phyloP scores from a whole-genome alignment of 2,888 invertebrate genomes.

The Cosmopolites sordidus region DNA sequence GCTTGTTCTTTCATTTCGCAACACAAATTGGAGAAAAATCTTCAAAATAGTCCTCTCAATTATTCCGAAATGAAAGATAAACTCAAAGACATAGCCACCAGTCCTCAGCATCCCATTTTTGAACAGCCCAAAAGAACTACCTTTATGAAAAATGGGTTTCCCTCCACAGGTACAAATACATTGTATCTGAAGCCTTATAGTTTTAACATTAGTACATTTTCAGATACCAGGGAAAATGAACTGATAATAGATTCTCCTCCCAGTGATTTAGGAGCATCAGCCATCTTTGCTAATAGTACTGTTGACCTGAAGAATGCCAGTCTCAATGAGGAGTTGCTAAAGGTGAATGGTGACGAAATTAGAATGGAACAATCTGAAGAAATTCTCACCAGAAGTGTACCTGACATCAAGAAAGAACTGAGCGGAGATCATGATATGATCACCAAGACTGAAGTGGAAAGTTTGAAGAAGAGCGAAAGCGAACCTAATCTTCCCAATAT shows the following conservation, averaged over 20 bases:
- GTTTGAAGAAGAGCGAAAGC: constrained; percentile 58
- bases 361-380: constrained; percentile 43
- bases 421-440: constrained; percentile 41
- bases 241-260: constrained; percentile 29
- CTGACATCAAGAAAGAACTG: constrained; percentile 53
- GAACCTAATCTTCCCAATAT: constrained; percentile 49
- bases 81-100: constrained; percentile 44
- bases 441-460: constrained; percentile 40
- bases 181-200: not conserved
- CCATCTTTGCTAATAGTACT: constrained; percentile 82
- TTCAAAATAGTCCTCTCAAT: constrained; percentile 26
- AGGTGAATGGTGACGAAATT: constrained; percentile 45
- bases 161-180: constrained; percentile 3
- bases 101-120: constrained; percentile 40
- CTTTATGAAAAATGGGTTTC: constrained; percentile 28
- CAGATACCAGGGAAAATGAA: constrained; percentile 13
- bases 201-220: constrained; percentile 1
- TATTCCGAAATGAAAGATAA: constrained; percentile 32
- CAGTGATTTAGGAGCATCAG: constrained; percentile 64
- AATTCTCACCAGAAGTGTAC: constrained; percentile 58
- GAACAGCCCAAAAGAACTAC: constrained; percentile 30
- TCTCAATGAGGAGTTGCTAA: constrained; percentile 68
- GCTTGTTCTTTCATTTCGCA: constrained; percentile 83
- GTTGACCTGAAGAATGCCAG: constrained; percentile 78
- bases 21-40: constrained; percentile 54